Evolutionary conservation across 1,140 invertebrate species (phyloP), one percentile per base, ranked within the genome.

Genomic region (Atta colombica): DNA sequence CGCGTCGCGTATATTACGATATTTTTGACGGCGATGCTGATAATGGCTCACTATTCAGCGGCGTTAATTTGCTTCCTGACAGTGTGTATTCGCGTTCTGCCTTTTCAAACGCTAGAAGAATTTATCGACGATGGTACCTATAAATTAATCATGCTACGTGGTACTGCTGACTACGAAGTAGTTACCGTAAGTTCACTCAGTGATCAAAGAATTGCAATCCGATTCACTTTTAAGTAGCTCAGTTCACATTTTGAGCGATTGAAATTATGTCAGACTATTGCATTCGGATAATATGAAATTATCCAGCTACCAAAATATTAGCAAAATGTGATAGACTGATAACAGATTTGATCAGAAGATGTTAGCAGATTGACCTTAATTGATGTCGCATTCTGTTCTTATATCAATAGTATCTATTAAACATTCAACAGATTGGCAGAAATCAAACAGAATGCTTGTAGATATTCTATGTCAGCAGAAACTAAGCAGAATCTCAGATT

Each of bases 51-150:
- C 16, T 91, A 91, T 60, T 89, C 90, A 3, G 90, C 89, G 2
- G 75, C 88, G 1, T 51, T 94, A 18, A 88, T 93, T 49, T 86
- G 89, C n/a, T 93, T 88, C 18, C 61, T 94, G 5, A 91, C 93
- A 0, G 63, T 77, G 16, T 45, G 39, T 12, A 35, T n/a, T 3
- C 75, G 25, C 0, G 21, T 65, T 28, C 4, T 89, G 35, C 93
- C 93, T 0, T 93, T 94, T 21, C 51, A 31, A 0, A 74, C 89
- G 18, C 31, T 93, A 1, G 53, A 89, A 0, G 89, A 88, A 35
- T 92, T 91, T 1, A 8, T 91, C 3, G 10, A 86, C 0, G 90
- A 93, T 14, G 91, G 86, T 12, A 80, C 82, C 0, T 93, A 91
- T 16, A 39, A 77, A 21, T 35, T 92, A 18, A 92, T 91, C 2